phyloP scores from a whole-genome alignment of 2,113 vertebrate species.

The Globicephala melas region DNA sequence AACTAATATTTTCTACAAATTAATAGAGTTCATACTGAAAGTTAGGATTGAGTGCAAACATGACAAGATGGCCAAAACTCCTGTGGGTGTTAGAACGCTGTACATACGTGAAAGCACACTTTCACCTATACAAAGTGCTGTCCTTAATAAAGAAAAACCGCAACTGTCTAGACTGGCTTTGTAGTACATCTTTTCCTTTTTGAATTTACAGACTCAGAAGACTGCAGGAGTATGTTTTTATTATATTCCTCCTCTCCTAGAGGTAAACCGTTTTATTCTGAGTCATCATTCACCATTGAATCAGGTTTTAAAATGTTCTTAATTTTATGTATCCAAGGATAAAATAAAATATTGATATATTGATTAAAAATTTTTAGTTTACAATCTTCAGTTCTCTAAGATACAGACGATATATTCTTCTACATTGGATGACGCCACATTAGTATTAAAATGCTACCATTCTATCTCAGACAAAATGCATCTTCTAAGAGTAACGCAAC shows the following conservation, averaged over 20 bases:
- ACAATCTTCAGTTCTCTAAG: not conserved
- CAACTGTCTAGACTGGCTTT: not conserved
- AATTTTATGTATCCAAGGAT: slow-evolving; percentile 14
- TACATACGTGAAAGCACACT: not conserved
- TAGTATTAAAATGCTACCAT: slow-evolving; percentile 22
- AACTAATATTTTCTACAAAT: not conserved
- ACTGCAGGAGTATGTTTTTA: not conserved
- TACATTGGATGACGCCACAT: not conserved
- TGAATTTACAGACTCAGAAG: not conserved
- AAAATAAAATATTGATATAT: not conserved
- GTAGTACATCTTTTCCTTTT: not conserved
- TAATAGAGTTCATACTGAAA: not conserved
- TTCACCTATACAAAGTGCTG: not conserved
- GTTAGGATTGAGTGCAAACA: not conserved
- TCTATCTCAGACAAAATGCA: slow-evolving; percentile 49
- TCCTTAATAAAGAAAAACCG: not conserved
- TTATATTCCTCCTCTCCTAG: not conserved
- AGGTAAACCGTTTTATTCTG: not conserved
- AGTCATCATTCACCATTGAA: not conserved
- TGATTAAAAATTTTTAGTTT: slow-evolving; percentile 28
- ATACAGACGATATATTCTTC: not conserved
- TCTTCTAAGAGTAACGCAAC: slow-evolving; percentile 16
- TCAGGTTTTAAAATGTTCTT: not conserved
- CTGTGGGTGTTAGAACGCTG: no score
- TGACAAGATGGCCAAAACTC: not conserved